Evolutionary conservation across 2,113 vertebrate species (phyloP).

Genomic region (Antigone vipio): DNA sequence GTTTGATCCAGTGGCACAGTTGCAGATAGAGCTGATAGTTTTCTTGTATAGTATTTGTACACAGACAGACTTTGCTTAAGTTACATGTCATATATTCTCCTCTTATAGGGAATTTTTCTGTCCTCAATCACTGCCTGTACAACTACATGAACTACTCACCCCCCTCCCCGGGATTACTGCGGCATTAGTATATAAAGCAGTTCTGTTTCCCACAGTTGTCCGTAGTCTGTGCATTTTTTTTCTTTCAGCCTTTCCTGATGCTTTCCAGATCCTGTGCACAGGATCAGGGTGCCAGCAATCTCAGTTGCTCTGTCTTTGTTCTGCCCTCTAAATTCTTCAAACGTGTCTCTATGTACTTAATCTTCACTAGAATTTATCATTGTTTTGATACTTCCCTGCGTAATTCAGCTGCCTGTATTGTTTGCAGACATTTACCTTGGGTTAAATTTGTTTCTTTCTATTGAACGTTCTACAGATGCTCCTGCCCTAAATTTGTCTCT

Average conservation of each 20-base stretch:
- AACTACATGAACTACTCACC: background rate
- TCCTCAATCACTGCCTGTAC: background rate
- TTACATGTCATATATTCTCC: background rate
- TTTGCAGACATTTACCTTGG: background rate
- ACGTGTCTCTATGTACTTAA: background rate
- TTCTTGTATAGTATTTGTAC: background rate
- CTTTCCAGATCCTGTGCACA: constrained; percentile 31
- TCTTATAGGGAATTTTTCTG: background rate
- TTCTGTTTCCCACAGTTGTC: constrained; percentile 43
- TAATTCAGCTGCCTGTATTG: background rate
- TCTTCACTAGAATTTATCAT: background rate
- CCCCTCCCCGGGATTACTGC: background rate
- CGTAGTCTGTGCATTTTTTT: background rate
- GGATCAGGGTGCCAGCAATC: background rate
- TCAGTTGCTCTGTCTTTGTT: constrained; percentile 3
- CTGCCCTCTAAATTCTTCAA: background rate
- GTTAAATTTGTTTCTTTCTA: background rate
- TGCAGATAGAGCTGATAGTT: background rate
- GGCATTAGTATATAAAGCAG: background rate
- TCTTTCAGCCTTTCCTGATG: constrained; percentile 19
- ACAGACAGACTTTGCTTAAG: background rate
- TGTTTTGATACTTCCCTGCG: background rate
- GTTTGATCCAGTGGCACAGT: background rate
- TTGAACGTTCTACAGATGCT: background rate
- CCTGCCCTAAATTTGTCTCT: background rate